Conservation (phyloP, 1,140 invertebrate genomes). For the Lepidurus packardi region DNA sequence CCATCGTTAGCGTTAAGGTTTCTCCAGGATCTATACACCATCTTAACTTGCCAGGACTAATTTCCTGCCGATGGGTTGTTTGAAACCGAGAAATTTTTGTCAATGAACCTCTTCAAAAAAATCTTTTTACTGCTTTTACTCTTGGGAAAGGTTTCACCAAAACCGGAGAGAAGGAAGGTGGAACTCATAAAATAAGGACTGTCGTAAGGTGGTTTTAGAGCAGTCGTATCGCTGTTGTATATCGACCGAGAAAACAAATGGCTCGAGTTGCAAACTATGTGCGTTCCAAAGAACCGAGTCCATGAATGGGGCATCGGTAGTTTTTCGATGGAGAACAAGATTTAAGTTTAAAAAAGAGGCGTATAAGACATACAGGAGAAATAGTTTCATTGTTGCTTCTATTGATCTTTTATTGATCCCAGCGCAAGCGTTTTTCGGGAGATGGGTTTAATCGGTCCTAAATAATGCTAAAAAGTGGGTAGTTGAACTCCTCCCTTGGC, state of each 20-base stretch:
- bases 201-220: neutral
- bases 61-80: constrained; percentile 18
- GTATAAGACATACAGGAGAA: neutral
- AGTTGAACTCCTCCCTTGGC: constrained; percentile 8
- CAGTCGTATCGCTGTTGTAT: neutral
- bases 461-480: neutral
- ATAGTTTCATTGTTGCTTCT: neutral
- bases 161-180: neutral
- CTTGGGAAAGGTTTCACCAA: neutral
- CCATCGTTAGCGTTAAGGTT: neutral
- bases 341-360: neutral
- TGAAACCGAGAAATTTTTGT: constrained; percentile 15
- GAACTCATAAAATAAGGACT: neutral
- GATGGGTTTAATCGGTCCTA: neutral
- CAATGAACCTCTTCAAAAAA: neutral
- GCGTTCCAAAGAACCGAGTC: neutral
- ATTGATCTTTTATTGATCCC: neutral
- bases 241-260: neutral
- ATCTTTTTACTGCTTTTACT: no score
- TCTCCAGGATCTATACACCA: constrained; percentile 3
- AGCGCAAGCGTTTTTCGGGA: neutral
- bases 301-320: neutral
- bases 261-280: neutral
- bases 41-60: constrained; percentile 14
- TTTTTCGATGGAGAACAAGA: neutral